Conservation (phyloP, 1,140 invertebrate species). For the Liolophura sinensis region DNA sequence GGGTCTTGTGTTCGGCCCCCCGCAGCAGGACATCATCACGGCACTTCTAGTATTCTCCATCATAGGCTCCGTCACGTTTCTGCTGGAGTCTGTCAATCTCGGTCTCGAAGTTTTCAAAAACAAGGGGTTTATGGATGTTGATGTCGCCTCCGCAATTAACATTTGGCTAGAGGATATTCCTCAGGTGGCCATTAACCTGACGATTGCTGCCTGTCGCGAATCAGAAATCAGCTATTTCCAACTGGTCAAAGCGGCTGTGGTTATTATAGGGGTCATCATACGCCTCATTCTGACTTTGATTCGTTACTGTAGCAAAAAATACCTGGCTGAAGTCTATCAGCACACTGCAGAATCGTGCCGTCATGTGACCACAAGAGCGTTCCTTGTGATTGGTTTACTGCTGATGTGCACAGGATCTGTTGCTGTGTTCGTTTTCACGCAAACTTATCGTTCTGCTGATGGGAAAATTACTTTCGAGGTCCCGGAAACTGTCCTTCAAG, state of each 20-base stretch:
- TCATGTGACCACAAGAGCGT: constrained; percentile 24
- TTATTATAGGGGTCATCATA: constrained; percentile 36
- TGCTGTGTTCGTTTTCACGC: constrained; percentile 39
- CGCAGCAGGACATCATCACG: constrained; percentile 19
- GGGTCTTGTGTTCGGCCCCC: constrained; percentile 47
- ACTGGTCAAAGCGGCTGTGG: constrained; percentile 37
- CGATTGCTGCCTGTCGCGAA: constrained; percentile 42
- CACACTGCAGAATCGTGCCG: too few relatives aligned
- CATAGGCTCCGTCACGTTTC: constrained; percentile 40
- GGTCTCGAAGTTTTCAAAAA: constrained; percentile 35
- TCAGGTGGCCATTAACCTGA: constrained; percentile 40
- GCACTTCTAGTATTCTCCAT: constrained; percentile 43
- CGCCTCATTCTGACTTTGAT: constrained; percentile 27
- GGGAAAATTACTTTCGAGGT: constrained; percentile 38
- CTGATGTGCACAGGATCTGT: constrained; percentile 32
- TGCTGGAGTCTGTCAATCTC: constrained; percentile 39
- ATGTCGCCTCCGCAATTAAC: constrained; percentile 34
- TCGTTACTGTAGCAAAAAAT: constrained; percentile 36
- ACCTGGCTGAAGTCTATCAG: constrained; percentile 19
- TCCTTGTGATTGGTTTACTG: constrained; percentile 43
- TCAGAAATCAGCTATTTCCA: constrained; percentile 49
- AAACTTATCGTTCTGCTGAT: constrained; percentile 30
- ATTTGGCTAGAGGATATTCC: constrained; percentile 49
- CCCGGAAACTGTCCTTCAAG: constrained; percentile 35
- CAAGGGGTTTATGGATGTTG: constrained; percentile 37